These are phyloP conservation scores for Alectoris magna DNA, from an alignment of 2,797 vertebrate species.

Conservation along the genomic window DNA sequence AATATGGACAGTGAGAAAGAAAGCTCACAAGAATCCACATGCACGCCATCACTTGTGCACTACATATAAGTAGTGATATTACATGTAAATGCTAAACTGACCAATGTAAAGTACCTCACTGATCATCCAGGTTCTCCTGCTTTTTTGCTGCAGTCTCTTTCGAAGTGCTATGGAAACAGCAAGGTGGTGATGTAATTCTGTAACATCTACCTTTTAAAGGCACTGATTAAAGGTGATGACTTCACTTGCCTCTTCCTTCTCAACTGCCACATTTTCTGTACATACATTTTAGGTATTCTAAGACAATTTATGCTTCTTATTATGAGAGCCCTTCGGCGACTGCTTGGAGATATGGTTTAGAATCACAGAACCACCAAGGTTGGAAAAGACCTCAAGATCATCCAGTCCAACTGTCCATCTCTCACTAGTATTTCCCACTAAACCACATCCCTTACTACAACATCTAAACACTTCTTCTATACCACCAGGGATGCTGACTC, in stretches of 20 bases:
- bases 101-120: fast-evolving
- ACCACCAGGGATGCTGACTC: too few relatives aligned
- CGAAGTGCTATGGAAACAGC: background rate
- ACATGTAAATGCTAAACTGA: background rate
- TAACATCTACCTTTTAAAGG: background rate
- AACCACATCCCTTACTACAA: too few relatives aligned
- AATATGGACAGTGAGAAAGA: fast-evolving
- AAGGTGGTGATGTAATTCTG: background rate
- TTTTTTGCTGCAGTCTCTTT: background rate
- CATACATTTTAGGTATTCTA: background rate
- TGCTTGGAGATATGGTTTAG: background rate
- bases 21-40: fast-evolving
- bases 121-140: background rate
- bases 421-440: too few relatives aligned
- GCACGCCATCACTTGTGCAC: background rate
- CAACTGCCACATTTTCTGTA: background rate
- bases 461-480: too few relatives aligned
- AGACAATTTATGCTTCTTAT: background rate
- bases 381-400: too few relatives aligned
- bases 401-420: too few relatives aligned
- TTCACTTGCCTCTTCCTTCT: background rate
- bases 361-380: too few relatives aligned
- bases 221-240: background rate
- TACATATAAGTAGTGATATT: background rate
- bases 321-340: background rate